Conservation (phyloP, 2,113 vertebrate species). For the Oenanthe oenanthe region DNA sequence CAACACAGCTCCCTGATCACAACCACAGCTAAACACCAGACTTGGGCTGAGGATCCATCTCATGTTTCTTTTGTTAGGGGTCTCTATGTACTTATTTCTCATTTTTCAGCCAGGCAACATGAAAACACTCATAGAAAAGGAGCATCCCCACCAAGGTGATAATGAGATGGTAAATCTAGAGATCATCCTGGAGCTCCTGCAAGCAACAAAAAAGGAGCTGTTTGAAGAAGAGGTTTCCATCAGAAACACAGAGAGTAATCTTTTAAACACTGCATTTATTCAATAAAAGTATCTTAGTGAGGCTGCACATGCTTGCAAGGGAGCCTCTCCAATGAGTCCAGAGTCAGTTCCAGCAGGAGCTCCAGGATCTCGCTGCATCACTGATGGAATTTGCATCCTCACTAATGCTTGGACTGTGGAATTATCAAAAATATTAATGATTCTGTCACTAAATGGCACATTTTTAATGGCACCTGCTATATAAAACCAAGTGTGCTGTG, state of each 20-base stretch:
- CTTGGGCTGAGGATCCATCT: constrained; percentile 50
- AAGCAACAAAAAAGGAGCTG: constrained; percentile 52
- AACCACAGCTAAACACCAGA: background rate
- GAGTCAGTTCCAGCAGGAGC: background rate
- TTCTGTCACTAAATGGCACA: background rate
- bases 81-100: constrained; percentile 23
- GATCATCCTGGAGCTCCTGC: constrained; percentile 26
- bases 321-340: background rate
- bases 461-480: background rate
- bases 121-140: constrained; percentile 59
- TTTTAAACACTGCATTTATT: constrained; percentile 41
- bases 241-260: constrained; percentile 15
- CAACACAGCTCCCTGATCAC: constrained; percentile 5
- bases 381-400: background rate
- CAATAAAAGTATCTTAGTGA: constrained; percentile 8
- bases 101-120: constrained; percentile 49
- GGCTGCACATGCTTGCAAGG: background rate
- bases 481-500: background rate
- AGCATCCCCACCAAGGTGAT: constrained; percentile 57
- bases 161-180: constrained; percentile 63
- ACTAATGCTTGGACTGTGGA: background rate
- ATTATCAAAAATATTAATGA: constrained; percentile 16
- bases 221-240: constrained; percentile 30
- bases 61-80: constrained; percentile 14
- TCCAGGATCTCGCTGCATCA: background rate